Evolutionary conservation across 2,113 vertebrate genomes (phyloP), one percentile per base, ranked within the genome.

Genomic region (Tragelaphus scriptus): DNA sequence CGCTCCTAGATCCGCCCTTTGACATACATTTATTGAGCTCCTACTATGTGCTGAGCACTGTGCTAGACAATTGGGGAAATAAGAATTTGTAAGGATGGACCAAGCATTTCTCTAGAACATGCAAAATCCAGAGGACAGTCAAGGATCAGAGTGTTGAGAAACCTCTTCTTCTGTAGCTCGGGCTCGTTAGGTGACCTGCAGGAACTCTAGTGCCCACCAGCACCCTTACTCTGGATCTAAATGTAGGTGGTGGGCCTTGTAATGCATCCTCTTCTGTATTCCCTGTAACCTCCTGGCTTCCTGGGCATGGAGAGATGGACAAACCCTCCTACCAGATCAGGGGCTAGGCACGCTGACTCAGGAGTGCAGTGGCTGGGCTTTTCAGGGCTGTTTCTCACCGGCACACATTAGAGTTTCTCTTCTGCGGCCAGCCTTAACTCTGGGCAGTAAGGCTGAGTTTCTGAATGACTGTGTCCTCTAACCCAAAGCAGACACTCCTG

Each of bases 41-140:
- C 30, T 36, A 65, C 40, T n/a, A 1, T 36, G 58, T 79, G 55
- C 58, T 19, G 26, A 63, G 7, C 28, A 13, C 14, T 23, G 19
- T 80, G 58, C 44, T 19, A 86, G 88, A 90, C n/a, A 59, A 4
- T 12, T n/a, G 55, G 75, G 49, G 36, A 55, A 40, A 49, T 19
- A 63, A 61, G 51, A 21, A 12, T 25, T 36, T 56, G 16, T 44
- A 61, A 44, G 49, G 44, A 30, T 2, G 14, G 32, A 17, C 21
- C 25, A 86, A 44, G 53, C 61, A 30, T 90, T 90, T 94, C 85
- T 90, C 32, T 49, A 68, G 30, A 92, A 44, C 63, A 44, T 36
- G 58, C n/a, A 80, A 71, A 49, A 59, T 75, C 44, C 36, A 32
- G 32, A 82, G 47, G 26, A n/a, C 0, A 8, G 86, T 32, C n/a